phyloP scores from a whole-genome alignment of 2,888 invertebrate genomes.

The Drosophila macrospina region DNA sequence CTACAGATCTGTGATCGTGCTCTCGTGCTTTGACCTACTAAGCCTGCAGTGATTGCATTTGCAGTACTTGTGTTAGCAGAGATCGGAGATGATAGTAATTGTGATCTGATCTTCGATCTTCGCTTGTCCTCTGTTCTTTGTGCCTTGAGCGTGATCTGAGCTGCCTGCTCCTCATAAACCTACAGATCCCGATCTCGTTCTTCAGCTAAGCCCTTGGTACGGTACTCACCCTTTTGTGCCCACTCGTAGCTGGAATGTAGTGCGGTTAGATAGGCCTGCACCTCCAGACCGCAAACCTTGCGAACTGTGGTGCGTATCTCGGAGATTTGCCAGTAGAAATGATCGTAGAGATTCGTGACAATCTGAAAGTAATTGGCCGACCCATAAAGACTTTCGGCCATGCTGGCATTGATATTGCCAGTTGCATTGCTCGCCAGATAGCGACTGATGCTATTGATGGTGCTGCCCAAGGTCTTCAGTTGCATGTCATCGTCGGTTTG shows the following conservation, averaged over 20 bases:
- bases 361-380: constrained; percentile 83
- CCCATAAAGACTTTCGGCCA: constrained; percentile 67
- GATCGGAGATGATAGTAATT: no score
- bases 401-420: constrained; percentile 36
- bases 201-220: no score
- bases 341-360: constrained; percentile 84
- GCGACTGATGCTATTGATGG: constrained; percentile 83
- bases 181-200: no score
- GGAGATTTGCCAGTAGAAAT: constrained; percentile 84
- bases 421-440: constrained; percentile 67
- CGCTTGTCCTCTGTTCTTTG: neutral
- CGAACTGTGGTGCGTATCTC: constrained; percentile 86
- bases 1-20: no score
- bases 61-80: no score
- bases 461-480: constrained; percentile 75
- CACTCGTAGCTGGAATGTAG: constrained; percentile 88
- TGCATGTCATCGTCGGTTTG: constrained; percentile 78
- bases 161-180: constrained; percentile 84
- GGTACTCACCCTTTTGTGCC: constrained; percentile 92
- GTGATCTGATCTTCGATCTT: neutral
- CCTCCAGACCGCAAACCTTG: constrained; percentile 87
- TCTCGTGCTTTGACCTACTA: no score
- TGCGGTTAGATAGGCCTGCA: constrained; percentile 87
- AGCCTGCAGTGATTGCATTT: no score
- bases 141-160: neutral